Base-by-base conservation (phyloP, 2,888 invertebrate species). In the Lutraria lutraria region DNA sequence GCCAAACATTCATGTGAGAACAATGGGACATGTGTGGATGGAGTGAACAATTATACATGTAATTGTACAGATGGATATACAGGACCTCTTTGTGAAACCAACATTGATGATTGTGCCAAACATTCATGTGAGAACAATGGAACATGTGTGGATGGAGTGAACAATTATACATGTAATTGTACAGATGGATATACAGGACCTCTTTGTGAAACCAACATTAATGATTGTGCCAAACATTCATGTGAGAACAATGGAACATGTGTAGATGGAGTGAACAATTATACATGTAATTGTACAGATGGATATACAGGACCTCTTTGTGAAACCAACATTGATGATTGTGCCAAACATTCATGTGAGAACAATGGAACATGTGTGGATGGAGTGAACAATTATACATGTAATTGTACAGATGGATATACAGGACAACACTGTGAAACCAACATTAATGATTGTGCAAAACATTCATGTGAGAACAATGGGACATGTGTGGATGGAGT, bases 141-240 rank as follows among this genome's bases (percentile, higher is more conserved):
- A 12, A 29, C 68, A 6, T 68, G 68, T 68, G 25, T 68, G 1
- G 68, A 68, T 29, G 29, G 29, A 12, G 29, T 4, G n/a, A 68
- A n/a, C 68, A 68, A 68, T 68, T 68, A 68, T 15, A 68, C 29
- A n/a, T 68, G 68, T 19, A 68, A n/a, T 68, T 68, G 68, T 68
- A 68, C 68, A 10, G 68, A 68, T 4, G 68, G 68, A 10, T 68
- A 25, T 68, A 19, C 12, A 29, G 68, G 68, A 6, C 12, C 16
- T 8, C n/a, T 25, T 25, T 68, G 68, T 15, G 29, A 25, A 25
- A n/a, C 10, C 3, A 68, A 68, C 15, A 68, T 25, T 12, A 25
- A 68, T 68, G 68, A 68, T 29, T 68, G 68, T 25, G 25, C 3
- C 25, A 4, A 4, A 12, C n/a, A 29, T 68, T 10, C 6, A 68